phyloP scores from a whole-genome alignment of 2,797 vertebrate species.

The Lagocephalus sceleratus region DNA sequence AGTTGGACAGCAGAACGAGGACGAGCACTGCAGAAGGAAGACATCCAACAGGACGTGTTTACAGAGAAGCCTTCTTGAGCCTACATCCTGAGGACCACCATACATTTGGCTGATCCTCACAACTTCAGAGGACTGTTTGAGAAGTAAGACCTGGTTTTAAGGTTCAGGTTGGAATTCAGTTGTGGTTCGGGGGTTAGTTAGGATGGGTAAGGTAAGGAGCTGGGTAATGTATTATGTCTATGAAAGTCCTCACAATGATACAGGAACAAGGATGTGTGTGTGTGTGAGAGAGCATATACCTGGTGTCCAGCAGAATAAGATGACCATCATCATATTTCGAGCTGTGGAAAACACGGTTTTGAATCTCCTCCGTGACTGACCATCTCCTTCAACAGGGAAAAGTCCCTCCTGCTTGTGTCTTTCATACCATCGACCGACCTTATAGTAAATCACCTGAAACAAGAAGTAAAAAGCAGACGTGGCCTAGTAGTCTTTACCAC shows the following conservation, averaged over 20 bases:
- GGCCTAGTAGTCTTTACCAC: neutral
- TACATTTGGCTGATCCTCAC: too few species aligned
- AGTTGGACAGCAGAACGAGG: conserved; percentile 67
- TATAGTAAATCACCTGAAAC: conserved; percentile 75
- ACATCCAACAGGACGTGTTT: conserved; percentile 6
- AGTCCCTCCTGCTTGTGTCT: conserved; percentile 43
- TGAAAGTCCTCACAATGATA: too few species aligned
- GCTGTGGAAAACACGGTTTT: conserved; percentile 52
- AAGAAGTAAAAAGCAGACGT: neutral
- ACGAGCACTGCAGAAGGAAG: conserved; percentile 59
- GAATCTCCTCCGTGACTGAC: conserved; percentile 50
- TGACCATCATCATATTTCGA: conserved; percentile 74
- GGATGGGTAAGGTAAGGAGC: too few species aligned
- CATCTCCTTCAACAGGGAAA: conserved; percentile 59
- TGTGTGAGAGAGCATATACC: conserved; percentile 51
- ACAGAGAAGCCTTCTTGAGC: neutral
- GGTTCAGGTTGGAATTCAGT: too few species aligned
- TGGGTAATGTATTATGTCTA: too few species aligned
- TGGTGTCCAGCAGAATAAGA: conserved; percentile 82
- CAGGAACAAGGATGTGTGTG: neutral
- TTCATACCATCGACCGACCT: conserved; percentile 68
- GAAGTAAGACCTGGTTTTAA: too few species aligned
- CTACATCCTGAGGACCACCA: too few species aligned
- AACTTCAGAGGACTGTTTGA: too few species aligned
- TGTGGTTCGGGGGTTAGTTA: too few species aligned